phyloP scores from a whole-genome alignment of 2,797 vertebrate species.

The Diplodus sargus region DNA sequence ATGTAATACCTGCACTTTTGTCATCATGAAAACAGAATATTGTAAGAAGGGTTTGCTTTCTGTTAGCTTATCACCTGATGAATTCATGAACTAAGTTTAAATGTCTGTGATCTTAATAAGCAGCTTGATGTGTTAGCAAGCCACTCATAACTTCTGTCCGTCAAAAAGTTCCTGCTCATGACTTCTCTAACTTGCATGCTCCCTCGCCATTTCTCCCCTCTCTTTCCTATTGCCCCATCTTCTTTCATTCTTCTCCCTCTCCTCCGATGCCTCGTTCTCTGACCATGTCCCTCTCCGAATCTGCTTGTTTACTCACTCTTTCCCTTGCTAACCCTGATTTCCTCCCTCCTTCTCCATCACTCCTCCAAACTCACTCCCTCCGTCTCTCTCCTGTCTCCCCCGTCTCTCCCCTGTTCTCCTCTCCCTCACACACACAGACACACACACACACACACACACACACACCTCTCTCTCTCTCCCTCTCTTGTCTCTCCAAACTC shows the following conservation, averaged over 20 bases:
- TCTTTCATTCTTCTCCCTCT: background rate
- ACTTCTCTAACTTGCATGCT: conserved; percentile 1
- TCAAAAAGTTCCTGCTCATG: background rate
- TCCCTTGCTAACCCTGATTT: conserved; percentile 48
- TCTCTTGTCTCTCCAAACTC: conserved; percentile 80
- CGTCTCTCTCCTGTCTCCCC: conserved; percentile 19
- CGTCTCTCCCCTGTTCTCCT: conserved; percentile 40
- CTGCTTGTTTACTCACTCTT: conserved; percentile 49
- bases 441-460: background rate
- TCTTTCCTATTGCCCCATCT: background rate
- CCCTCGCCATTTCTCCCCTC: background rate
- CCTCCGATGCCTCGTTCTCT: background rate
- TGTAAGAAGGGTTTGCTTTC: background rate
- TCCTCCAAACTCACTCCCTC: conserved; percentile 55
- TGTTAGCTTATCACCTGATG: conserved; percentile 3
- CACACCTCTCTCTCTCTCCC: conserved; percentile 41
- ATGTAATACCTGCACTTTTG: background rate
- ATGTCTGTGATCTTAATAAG: background rate
- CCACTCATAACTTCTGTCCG: conserved; percentile 5
- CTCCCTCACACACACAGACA: conserved; percentile 36
- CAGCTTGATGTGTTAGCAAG: conserved; percentile 19
- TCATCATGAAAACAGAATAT: conserved; percentile 7
- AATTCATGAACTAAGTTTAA: conserved; percentile 12
- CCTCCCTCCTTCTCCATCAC: conserved; percentile 46
- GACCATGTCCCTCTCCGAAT: conserved; percentile 23